Percentiles rank a stretch among this genome's conserved stretches.
phyloP scores from a whole-genome alignment of 2,888 invertebrate genomes.

The Caenorhabditis zanzibari region DNA sequence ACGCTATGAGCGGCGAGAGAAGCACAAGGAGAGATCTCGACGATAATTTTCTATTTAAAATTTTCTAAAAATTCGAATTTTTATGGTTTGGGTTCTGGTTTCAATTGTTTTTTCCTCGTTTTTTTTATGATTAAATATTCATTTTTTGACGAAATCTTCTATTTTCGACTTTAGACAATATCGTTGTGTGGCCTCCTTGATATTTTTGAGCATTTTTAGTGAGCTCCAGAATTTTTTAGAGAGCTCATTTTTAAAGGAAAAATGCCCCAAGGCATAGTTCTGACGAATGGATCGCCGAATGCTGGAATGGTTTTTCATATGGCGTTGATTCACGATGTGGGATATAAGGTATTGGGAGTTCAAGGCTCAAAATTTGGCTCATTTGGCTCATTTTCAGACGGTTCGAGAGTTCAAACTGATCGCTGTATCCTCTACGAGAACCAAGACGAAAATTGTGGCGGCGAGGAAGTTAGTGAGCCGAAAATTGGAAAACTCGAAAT shows the following conservation, averaged over 20 bases:
- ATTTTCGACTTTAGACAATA: too few relatives aligned
- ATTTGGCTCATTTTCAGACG: conserved; percentile 6
- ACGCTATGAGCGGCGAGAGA: background rate
- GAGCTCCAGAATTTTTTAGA: too few relatives aligned
- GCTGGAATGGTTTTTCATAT: conserved; percentile 13
- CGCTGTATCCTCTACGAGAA: background rate
- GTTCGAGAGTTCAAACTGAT: conserved; percentile 30
- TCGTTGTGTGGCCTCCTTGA: too few relatives aligned
- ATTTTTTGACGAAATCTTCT: too few relatives aligned
- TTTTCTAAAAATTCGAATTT: too few relatives aligned
- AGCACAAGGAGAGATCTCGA: background rate
- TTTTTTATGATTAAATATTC: too few relatives aligned
- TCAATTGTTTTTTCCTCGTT: background rate
- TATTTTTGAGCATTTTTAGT: too few relatives aligned
- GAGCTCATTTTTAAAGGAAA: too few relatives aligned
- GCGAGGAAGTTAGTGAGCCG: too few relatives aligned
- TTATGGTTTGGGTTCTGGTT: background rate
- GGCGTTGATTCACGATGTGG: conserved; percentile 31
- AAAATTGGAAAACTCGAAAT: background rate
- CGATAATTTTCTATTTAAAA: background rate
- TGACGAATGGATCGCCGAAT: conserved; percentile 23
- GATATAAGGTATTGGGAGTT: conserved; percentile 6
- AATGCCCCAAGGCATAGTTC: conserved; percentile 36
- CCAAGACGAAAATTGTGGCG: background rate
- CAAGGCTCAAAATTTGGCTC: background rate